These are phyloP conservation scores for Chloropsis cyanopogon DNA, from an alignment of 2,113 vertebrate genomes.

Conservation along the genomic window DNA sequence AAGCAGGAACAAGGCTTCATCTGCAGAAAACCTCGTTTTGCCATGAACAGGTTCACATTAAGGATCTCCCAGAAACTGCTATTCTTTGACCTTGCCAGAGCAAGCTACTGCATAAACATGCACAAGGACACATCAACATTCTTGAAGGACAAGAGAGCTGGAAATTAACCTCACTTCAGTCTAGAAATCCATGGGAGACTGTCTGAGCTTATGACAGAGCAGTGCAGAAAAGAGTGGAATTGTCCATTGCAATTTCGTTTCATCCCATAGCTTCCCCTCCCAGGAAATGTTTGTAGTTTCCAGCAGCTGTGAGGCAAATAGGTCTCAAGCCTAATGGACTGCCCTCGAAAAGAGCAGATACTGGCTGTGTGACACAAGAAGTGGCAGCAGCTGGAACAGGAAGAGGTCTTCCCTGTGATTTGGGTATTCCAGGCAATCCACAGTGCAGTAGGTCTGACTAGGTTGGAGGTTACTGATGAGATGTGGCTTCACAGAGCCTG, in stretches of 20 bases:
- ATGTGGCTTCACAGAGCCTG: background rate
- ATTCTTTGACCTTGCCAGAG: background rate
- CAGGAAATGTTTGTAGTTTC: background rate
- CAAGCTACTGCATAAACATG: background rate
- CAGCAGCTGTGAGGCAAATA: background rate
- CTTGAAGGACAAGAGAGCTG: background rate
- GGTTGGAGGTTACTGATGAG: background rate
- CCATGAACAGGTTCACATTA: background rate
- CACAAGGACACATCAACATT: background rate
- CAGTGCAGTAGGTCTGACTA: background rate
- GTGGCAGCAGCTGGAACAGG: background rate
- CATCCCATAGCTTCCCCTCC: background rate
- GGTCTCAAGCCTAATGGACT: background rate
- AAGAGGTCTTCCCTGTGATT: background rate
- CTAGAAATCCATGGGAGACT: background rate
- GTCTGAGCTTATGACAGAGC: background rate
- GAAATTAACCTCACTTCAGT: background rate
- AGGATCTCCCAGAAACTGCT: background rate
- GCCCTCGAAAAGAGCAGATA: background rate
- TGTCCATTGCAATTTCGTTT: background rate
- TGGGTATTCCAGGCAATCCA: background rate
- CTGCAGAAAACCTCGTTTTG: background rate
- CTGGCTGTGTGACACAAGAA: background rate
- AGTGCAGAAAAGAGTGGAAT: background rate
- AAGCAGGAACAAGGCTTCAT: background rate